phyloP scores from a whole-genome alignment of 2,888 invertebrate species.

The Limnephilus marmoratus region DNA sequence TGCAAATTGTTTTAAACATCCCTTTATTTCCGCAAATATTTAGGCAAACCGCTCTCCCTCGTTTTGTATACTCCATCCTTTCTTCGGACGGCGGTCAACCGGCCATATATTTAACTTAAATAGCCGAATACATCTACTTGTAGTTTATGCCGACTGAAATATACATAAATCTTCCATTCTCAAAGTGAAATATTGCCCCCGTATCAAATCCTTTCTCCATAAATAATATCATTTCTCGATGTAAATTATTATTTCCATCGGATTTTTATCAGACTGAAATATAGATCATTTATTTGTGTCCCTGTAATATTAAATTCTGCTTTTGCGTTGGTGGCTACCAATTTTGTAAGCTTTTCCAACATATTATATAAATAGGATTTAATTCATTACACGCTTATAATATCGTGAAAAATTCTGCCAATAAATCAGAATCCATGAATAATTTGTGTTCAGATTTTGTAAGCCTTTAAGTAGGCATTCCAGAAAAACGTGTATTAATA shows the following conservation, averaged over 20 bases:
- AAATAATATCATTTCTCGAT: background rate
- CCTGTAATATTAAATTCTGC: background rate
- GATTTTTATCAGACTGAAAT: background rate
- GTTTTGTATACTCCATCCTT: background rate
- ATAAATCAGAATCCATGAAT: background rate
- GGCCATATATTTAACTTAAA: slow-evolving; percentile 44
- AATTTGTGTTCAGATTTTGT: background rate
- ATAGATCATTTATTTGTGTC: background rate
- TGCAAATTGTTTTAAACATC: slow-evolving; percentile 19
- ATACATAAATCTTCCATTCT: slow-evolving; percentile 2
- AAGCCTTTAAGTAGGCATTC: background rate
- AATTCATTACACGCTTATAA: background rate
- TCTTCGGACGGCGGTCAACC: slow-evolving; percentile 41
- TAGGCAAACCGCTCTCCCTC: background rate
- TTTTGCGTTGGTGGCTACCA: background rate
- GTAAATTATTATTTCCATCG: background rate
- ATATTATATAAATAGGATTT: background rate
- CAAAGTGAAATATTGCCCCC: background rate
- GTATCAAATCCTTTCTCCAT: background rate
- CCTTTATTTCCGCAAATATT: slow-evolving; percentile 21
- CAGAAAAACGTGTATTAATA: background rate
- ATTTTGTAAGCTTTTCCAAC: background rate
- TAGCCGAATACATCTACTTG: background rate
- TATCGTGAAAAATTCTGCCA: background rate
- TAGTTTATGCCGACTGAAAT: background rate